These are phyloP conservation scores for Atherinosoma microstoma DNA, from an alignment of 2,797 vertebrate genomes.

Conservation along the genomic window DNA sequence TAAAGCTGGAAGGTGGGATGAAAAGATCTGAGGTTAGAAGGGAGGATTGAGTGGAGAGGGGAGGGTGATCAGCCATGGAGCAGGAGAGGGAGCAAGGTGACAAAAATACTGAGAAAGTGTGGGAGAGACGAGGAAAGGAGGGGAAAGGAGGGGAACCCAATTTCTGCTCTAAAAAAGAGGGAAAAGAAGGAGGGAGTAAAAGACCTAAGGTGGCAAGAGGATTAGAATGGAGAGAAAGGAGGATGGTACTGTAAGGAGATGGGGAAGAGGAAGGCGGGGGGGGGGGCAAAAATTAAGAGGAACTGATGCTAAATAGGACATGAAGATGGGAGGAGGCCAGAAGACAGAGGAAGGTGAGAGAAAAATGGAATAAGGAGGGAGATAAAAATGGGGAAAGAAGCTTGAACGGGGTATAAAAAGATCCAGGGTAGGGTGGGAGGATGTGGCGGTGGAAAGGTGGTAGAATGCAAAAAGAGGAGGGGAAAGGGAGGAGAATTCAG, in stretches of 20 bases:
- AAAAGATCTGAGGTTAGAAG: slow-evolving; percentile 19
- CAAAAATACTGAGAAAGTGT: background rate
- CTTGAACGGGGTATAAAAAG: slow-evolving; percentile 10
- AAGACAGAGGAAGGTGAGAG: slow-evolving; percentile 10
- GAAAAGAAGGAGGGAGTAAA: slow-evolving; percentile 8
- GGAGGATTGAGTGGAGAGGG: slow-evolving; percentile 1
- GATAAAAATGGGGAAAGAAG: background rate
- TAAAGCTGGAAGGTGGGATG: slow-evolving; percentile 28
- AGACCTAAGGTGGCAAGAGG: slow-evolving; percentile 17
- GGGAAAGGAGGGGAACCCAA: background rate
- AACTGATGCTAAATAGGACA: slow-evolving; percentile 19
- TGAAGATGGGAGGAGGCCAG: slow-evolving; percentile 17
- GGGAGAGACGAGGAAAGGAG: background rate
- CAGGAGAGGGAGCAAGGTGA: slow-evolving; percentile 9
- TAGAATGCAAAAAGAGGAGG: background rate
- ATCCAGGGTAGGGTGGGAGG: background rate
- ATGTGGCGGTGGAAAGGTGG: background rate
- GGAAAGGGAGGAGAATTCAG: background rate
- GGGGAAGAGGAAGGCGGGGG: background rate
- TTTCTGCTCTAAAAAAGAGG: background rate
- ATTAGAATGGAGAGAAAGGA: slow-evolving; percentile 30
- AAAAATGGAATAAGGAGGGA: background rate
- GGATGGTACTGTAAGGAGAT: background rate
- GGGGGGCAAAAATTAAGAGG: background rate
- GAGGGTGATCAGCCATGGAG: slow-evolving; percentile 1